Evolutionary conservation across 2,113 vertebrate genomes (phyloP).

Genomic region (Ptilonorhynchus violaceus): DNA sequence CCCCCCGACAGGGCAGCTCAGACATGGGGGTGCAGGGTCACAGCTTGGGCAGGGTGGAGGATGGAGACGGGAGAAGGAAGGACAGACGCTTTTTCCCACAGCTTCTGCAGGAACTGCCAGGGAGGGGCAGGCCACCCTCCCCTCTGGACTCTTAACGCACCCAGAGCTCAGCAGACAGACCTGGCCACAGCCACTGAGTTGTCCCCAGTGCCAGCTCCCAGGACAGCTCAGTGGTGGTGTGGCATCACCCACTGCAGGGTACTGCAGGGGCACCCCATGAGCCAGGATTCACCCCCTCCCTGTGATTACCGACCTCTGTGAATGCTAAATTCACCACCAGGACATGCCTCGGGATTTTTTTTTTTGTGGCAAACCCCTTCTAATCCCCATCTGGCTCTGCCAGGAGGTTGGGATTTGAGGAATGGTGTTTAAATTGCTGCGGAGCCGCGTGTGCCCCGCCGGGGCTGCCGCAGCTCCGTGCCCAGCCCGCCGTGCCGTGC

Average conservation of each 20-base stretch:
- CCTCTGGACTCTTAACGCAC: not conserved
- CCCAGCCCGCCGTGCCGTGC: not conserved
- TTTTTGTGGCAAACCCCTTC: not conserved
- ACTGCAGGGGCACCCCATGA: not conserved
- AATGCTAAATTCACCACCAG: not conserved
- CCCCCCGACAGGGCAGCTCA: fast-evolving
- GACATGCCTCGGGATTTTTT: not conserved
- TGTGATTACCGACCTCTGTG: not conserved
- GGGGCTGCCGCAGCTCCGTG: not conserved
- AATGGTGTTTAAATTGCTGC: not conserved
- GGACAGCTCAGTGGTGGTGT: fast-evolving
- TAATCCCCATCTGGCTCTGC: not conserved
- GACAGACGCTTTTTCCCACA: not conserved
- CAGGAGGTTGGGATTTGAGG: not conserved
- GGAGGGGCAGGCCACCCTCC: not conserved
- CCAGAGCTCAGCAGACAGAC: not conserved
- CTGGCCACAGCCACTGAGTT: not conserved
- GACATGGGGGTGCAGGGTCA: not conserved
- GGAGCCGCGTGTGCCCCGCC: not conserved
- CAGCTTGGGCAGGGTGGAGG: not conserved
- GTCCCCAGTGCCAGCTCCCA: not conserved
- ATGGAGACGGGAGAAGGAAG: not conserved
- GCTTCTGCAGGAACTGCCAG: not conserved
- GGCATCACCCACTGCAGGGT: too few relatives aligned
- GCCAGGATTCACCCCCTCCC: not conserved